Percentiles rank a stretch among this genome's conserved stretches.
phyloP scores from a whole-genome alignment of 1,140 invertebrate species.

The Sarcophaga peregrina region DNA sequence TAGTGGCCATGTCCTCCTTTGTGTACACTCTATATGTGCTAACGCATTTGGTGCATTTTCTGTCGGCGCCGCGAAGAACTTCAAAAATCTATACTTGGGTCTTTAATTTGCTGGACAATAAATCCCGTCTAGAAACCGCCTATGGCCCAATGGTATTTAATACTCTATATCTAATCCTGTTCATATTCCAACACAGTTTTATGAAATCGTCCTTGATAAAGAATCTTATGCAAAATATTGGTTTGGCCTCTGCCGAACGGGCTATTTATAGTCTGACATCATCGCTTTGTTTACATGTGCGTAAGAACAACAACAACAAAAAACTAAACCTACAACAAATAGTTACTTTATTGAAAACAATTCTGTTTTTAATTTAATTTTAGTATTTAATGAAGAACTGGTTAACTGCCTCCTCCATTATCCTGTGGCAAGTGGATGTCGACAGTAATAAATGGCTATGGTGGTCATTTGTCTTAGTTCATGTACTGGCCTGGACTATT shows the following conservation, averaged over 20 bases:
- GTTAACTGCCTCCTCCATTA: constrained; percentile 64
- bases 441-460: constrained; percentile 63
- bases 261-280: constrained; percentile 69
- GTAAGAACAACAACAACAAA: constrained; percentile 44
- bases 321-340: constrained; percentile 33
- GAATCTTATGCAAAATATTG: constrained; percentile 61
- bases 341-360: neutral
- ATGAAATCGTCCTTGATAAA: constrained; percentile 68
- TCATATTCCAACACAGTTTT: constrained; percentile 70
- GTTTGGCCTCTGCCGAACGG: constrained; percentile 67
- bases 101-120: constrained; percentile 63
- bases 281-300: constrained; percentile 64
- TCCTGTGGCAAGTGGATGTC: constrained; percentile 69
- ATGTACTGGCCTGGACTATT: constrained; percentile 71
- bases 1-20: constrained; percentile 53
- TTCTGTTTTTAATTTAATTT: constrained; percentile 53
- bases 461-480: constrained; percentile 67
- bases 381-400: constrained; percentile 67
- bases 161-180: constrained; percentile 66
- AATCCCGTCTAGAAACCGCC: constrained; percentile 57
- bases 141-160: constrained; percentile 66
- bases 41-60: constrained; percentile 57
- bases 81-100: constrained; percentile 59
- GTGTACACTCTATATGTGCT: constrained; percentile 60
- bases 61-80: constrained; percentile 54